Evolutionary conservation across 1,140 invertebrate genomes (phyloP), one percentile per base, ranked within the genome.

Genomic region (Ectropis grisescens): DNA sequence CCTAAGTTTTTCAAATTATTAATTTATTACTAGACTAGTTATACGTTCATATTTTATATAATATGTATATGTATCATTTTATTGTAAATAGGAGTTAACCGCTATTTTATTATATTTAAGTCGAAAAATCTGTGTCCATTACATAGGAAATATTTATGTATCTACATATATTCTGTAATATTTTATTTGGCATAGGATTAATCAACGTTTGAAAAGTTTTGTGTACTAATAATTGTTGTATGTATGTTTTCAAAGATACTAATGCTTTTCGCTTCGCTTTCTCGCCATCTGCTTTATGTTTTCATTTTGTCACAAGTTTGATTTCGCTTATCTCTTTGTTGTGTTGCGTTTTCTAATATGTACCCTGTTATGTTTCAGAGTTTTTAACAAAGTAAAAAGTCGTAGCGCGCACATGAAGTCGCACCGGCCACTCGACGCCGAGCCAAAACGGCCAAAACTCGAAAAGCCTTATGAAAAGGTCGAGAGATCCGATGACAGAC

Each of bases 321-420:
- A 57, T 39, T 35, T 46, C 47, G 36, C 43, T 59, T 50, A n/a
- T 47, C 31, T 44, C 44, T 47, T 44, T 44, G 33, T 74, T 71
- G 29, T 54, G 53, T 75, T 78, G 69, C 66, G 38, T 15, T 56
- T 60, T 68, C 53, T 70, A 71, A 78, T 74, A 50, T 37, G 62
- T 44, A 58, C 65, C 75, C 54, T 74, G 42, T 80, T 84, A 67
- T 84, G 75, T 90, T 87, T 53, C 88, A 97, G 95, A 88, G 90
- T 97, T 82, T 98, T 98, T 88, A 91, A 90, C 83, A 98, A 98
- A 89, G 94, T 98, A 57, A 97, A 97, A 87, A 97, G 95, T 87
- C 90, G 96, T 83, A 97, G 94, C 86, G 95, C 96, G 35, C 96
- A 98, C 84, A 98, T 98, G 96, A 98, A 98, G 85, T 96, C 94